Evolutionary conservation across 2,888 invertebrate genomes (phyloP).

Genomic region (Odontocolon sp.): DNA sequence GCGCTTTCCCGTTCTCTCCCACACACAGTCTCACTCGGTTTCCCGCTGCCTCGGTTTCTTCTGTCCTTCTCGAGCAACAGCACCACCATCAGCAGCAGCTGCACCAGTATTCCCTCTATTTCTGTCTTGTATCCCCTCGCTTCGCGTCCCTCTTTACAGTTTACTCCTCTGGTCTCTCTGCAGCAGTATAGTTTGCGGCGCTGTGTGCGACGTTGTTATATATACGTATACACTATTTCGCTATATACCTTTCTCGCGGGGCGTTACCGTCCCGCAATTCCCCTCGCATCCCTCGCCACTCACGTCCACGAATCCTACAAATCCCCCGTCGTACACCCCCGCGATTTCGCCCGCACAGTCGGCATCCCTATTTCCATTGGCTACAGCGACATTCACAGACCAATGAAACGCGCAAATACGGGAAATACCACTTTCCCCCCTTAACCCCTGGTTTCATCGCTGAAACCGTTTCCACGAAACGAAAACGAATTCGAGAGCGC

Average conservation of each 20-base stretch:
- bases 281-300: conserved; percentile 10
- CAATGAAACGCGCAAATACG: conserved; percentile 78
- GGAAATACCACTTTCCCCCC: conserved; percentile 62
- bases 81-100: conserved; percentile 17
- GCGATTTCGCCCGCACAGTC: conserved; percentile 70
- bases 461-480: conserved; percentile 57
- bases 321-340: conserved; percentile 66
- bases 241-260: conserved; percentile 63
- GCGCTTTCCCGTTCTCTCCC: conserved; percentile 60
- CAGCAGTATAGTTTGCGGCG: conserved; percentile 9
- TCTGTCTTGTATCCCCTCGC: conserved; percentile 48
- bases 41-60: conserved; percentile 63
- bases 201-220: conserved; percentile 46
- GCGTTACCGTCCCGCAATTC: conserved; percentile 75
- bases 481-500: conserved; percentile 64
- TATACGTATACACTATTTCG: conserved; percentile 15
- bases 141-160: conserved; percentile 42
- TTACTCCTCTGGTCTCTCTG: conserved; percentile 28
- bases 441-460: conserved; percentile 48
- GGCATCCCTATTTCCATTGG: conserved; percentile 79
- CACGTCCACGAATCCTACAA: conserved; percentile 50
- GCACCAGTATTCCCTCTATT: conserved; percentile 44
- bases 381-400: conserved; percentile 78
- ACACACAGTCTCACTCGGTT: conserved; percentile 50
- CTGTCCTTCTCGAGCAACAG: conserved; percentile 44